A percentile compares a stretch with the other conserved stretches of the same genome.
Evolutionary conservation across 64 coral and sea anemone species (phyloP).

Genomic region (Stichodactyla helianthus): DNA sequence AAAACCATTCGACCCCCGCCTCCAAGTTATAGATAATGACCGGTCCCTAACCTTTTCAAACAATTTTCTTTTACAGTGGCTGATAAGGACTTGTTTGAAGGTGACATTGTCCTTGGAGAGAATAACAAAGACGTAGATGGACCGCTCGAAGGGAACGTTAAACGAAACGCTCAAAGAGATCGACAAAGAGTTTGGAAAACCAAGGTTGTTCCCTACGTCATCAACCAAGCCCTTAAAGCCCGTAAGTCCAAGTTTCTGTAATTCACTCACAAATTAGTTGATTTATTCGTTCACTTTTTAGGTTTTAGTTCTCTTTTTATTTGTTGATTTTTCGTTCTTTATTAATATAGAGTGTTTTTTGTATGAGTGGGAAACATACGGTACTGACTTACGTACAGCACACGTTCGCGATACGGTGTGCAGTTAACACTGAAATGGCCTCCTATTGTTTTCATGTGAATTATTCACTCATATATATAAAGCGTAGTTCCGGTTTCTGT

Average conservation of each 20-base stretch:
- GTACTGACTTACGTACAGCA: no score
- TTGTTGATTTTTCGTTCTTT: no score
- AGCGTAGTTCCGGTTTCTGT: no score
- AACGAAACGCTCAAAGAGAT: conserved; percentile 35
- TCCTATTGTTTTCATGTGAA: no score
- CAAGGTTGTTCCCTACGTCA: conserved; percentile 49
- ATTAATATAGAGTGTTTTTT: no score
- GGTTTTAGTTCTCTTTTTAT: no score
- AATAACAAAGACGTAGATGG: conserved; percentile 14
- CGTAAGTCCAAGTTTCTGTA: not conserved
- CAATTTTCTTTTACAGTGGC: not conserved
- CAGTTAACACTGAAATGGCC: not conserved
- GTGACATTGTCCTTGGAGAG: conserved; percentile 15
- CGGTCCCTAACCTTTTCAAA: not conserved
- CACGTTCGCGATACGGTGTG: no score
- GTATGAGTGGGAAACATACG: no score
- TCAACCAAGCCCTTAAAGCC: not conserved
- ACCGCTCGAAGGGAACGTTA: not conserved
- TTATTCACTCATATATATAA: no score
- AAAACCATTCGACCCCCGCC: no score
- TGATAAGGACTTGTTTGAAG: conserved; percentile 37
- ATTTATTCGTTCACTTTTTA: no score
- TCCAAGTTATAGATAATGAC: not conserved
- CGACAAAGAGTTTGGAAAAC: conserved; percentile 32
- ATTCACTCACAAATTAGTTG: no score